Conservation (phyloP, 2,888 invertebrate species). For the Agrenia bidenticulata region DNA sequence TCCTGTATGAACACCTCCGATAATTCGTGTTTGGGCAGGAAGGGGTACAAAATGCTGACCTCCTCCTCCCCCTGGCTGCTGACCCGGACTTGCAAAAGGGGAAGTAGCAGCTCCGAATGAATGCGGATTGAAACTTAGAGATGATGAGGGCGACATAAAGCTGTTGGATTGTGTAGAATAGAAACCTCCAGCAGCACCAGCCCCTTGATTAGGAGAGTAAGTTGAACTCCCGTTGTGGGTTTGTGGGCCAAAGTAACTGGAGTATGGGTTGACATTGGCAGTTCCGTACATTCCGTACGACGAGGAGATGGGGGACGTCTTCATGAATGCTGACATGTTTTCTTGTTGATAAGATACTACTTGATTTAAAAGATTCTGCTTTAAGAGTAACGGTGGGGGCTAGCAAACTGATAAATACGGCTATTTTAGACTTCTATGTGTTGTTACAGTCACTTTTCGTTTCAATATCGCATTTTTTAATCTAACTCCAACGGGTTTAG, state of each 20-base stretch:
- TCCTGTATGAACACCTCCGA: constrained; percentile 2
- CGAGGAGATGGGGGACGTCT: constrained; percentile 4
- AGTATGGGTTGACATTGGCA: not conserved
- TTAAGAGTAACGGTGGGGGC: too few relatives aligned
- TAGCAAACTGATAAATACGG: too few relatives aligned
- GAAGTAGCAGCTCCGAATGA: not conserved
- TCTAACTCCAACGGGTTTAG: too few relatives aligned
- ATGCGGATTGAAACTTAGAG: not conserved
- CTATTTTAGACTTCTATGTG: too few relatives aligned
- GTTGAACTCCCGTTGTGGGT: not conserved
- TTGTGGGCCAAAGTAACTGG: constrained; percentile 6
- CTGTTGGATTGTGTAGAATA: not conserved
- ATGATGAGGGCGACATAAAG: not conserved
- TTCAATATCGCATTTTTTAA: too few relatives aligned
- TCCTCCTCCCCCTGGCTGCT: not conserved
- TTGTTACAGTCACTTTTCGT: too few relatives aligned
- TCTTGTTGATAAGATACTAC: too few relatives aligned
- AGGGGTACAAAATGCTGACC: constrained; percentile 5
- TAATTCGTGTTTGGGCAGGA: constrained; percentile 3
- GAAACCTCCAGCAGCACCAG: not conserved
- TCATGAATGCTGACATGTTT: not conserved
- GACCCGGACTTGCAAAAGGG: not conserved
- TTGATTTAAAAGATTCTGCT: too few relatives aligned
- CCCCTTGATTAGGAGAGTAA: not conserved
- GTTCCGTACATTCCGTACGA: constrained; percentile 1